Percentiles rank a stretch among this genome's conserved stretches.
Evolutionary conservation across 2,797 vertebrate genomes (phyloP).

Genomic region (Oreochromis grahami): DNA sequence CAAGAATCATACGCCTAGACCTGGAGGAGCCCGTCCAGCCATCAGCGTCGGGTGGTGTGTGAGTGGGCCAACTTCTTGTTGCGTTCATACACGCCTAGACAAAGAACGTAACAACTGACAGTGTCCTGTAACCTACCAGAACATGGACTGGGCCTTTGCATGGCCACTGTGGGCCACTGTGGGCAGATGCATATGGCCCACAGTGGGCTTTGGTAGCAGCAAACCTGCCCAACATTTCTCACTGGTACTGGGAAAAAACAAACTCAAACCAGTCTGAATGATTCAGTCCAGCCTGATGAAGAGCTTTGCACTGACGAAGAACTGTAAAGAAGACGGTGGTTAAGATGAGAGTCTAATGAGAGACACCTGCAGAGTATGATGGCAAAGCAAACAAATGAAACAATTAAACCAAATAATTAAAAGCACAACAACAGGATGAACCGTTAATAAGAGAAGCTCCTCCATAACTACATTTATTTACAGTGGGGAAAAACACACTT

Average conservation of each 20-base stretch:
- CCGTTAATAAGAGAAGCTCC: background rate
- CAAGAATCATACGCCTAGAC: no score
- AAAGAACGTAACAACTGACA: no score
- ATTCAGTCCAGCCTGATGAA: background rate
- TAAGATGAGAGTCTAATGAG: background rate
- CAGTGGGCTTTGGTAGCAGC: background rate
- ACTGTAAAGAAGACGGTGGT: fast-evolving
- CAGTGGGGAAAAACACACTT: background rate
- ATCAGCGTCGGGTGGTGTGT: no score
- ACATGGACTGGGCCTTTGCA: background rate
- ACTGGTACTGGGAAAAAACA: background rate
- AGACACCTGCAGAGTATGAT: background rate
- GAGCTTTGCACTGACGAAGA: background rate
- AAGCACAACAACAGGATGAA: background rate
- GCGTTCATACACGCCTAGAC: no score
- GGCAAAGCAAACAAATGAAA: background rate
- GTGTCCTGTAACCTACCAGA: fast-evolving
- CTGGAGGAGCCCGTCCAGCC: no score
- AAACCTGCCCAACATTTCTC: background rate
- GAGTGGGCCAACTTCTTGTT: no score
- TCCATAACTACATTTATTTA: background rate
- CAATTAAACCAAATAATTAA: fast-evolving
- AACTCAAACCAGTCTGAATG: background rate
- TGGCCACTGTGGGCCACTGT: fast-evolving
- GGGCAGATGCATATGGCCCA: background rate